phyloP scores from a whole-genome alignment of 2,888 invertebrate species.

The Diarsia dahlii region DNA sequence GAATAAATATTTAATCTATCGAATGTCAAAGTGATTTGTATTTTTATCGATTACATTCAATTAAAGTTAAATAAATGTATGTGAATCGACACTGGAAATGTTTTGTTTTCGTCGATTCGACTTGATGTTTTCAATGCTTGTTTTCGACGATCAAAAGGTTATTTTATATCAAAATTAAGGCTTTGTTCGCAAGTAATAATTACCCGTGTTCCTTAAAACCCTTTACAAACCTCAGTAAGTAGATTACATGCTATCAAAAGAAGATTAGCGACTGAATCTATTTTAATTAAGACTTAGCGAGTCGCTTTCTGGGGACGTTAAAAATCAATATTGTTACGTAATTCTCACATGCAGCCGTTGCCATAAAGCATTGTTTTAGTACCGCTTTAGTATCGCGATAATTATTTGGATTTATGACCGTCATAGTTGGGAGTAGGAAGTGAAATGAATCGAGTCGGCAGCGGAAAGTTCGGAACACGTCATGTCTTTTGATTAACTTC shows the following conservation, averaged over 20 bases:
- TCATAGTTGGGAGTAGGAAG: conserved; percentile 30
- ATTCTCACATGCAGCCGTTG: conserved; percentile 39
- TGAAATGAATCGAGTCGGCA: conserved; percentile 13
- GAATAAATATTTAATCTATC: conserved; percentile 43
- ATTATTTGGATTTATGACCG: conserved; percentile 51
- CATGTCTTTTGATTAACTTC: neutral
- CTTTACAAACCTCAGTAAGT: conserved; percentile 31
- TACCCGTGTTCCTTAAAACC: conserved; percentile 24
- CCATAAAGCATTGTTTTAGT: conserved; percentile 53
- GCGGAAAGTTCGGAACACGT: neutral
- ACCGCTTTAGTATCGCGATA: conserved; percentile 50
- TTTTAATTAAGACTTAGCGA: conserved; percentile 40
- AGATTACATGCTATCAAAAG: conserved; percentile 36
- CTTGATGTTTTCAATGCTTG: neutral
- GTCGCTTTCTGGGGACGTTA: conserved; percentile 20
- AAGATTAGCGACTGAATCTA: conserved; percentile 37
- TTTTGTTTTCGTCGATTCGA: neutral
- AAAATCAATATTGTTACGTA: conserved; percentile 54
- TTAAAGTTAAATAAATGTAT: conserved; percentile 8
- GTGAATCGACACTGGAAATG: neutral
- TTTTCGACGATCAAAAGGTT: neutral
- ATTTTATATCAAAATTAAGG: neutral
- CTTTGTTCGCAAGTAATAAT: conserved; percentile 24
- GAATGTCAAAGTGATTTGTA: conserved; percentile 47
- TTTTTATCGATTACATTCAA: conserved; percentile 39